Evolutionary conservation across 2,797 vertebrate genomes (phyloP).

Genomic region (Alcedo atthis): DNA sequence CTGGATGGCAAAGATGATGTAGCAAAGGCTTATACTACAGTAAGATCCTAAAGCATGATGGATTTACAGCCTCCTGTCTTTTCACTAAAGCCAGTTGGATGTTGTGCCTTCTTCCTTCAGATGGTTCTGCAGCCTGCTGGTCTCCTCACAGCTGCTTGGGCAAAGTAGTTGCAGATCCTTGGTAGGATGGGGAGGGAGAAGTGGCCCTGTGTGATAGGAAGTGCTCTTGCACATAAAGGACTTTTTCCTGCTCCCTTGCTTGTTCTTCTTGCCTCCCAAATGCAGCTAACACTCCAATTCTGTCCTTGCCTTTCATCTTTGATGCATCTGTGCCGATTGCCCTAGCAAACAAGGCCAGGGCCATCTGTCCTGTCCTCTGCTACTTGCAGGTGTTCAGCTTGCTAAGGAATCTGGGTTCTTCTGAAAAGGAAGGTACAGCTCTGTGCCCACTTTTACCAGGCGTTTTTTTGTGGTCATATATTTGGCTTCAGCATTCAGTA

Average conservation of each 20-base stretch:
- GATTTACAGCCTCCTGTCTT: background rate
- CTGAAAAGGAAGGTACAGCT: background rate
- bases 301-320: background rate
- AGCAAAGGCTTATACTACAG: background rate
- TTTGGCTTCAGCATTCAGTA: background rate
- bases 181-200: background rate
- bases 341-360: background rate
- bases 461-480: background rate
- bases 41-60: background rate
- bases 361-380: background rate
- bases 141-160: fast-evolving
- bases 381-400: background rate
- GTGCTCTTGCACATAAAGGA: background rate
- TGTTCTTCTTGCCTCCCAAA: background rate
- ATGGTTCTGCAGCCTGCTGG: background rate
- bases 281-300: background rate
- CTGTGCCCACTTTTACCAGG: background rate
- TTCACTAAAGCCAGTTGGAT: background rate
- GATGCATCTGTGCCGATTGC: background rate
- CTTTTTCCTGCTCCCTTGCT: background rate
- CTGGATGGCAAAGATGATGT: background rate
- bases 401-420: background rate
- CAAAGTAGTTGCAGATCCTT: fast-evolving
- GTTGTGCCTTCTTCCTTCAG: background rate
- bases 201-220: background rate